Evolutionary conservation across 2,797 vertebrate species (phyloP).

Genomic region (Gymnopithys bicolor): DNA sequence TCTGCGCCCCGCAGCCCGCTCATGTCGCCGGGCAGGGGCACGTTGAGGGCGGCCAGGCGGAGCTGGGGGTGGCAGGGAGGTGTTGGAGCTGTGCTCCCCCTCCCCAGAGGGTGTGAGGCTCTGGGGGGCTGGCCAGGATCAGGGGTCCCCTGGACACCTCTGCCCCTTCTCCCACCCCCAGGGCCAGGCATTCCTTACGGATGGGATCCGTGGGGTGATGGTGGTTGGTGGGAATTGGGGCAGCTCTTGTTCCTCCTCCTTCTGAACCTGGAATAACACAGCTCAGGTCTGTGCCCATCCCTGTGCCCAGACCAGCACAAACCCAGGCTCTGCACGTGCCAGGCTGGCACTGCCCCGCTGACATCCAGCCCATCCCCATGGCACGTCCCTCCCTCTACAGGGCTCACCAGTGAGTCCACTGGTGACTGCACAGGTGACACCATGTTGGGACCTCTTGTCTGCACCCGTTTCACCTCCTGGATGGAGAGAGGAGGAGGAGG

Average conservation of each 20-base stretch:
- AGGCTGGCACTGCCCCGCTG: neutral
- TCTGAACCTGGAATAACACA: neutral
- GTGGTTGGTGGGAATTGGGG: neutral
- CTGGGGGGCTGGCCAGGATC: rapidly evolving
- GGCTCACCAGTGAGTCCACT: neutral
- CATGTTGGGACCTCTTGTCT: rapidly evolving
- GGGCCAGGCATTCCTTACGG: constrained; percentile 24
- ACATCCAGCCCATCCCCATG: neutral
- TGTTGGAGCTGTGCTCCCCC: rapidly evolving
- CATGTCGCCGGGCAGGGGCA: constrained; percentile 35
- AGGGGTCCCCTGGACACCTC: rapidly evolving
- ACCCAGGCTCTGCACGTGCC: rapidly evolving
- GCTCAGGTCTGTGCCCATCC: neutral
- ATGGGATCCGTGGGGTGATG: constrained; percentile 34
- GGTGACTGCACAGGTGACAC: neutral
- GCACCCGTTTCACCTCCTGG: neutral
- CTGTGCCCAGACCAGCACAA: rapidly evolving
- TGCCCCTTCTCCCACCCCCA: neutral
- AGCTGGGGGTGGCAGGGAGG: constrained; percentile 12
- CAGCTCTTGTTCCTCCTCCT: neutral
- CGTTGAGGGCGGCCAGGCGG: constrained; percentile 61
- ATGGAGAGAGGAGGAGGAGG: neutral
- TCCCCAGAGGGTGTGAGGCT: rapidly evolving
- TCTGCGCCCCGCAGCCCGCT: constrained; percentile 64
- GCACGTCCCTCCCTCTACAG: neutral